Evolutionary conservation across 2,113 vertebrate genomes (phyloP), one percentile per base, ranked within the genome.

Genomic region (Strigops habroptila): DNA sequence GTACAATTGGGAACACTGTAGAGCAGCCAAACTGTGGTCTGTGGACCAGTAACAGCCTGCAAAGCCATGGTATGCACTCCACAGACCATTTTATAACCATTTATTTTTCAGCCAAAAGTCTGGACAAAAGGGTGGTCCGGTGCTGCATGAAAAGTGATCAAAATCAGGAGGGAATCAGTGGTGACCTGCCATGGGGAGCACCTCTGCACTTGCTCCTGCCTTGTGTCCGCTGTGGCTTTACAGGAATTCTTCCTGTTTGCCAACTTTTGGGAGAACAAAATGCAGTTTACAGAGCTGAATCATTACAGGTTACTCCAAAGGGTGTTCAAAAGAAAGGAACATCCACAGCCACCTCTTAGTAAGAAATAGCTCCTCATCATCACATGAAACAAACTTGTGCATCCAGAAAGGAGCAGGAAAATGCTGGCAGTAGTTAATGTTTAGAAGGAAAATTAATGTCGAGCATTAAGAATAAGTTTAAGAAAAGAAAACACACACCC

Each of bases 21-120:
- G 91, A 95, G 93, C 94, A 81, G 96, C 94, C 96, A 94, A 86
- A 53, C 76, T 46, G 86, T 74, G 96, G 92, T 93, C 74, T 94
- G 92, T 49, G 69, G 92, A 94, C 79, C 94, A 94, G 86, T 16
- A 93, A 63, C 91, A 92, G 92, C 18, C 88, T 63, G 91, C 80
- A 81, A 23, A 88, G 94, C 95, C 1, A 0, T 48, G 88, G 64
- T 64, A 33, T 82, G 85, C 43, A 35, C 91, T 67, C 76, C 96
- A 19, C 88, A 85, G 39, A 64, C 10, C 85, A 24, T 74, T 82
- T 81, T 51, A 78, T 10, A 95, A 64, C 88, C 88, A 75, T 78
- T 83, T 19, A 53, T 84, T 93, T 91, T 71, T 74, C 83, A 76
- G 83, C 7, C 63, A 73, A 49, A 86, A 78, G 92, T 43, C 62